phyloP scores from a whole-genome alignment of 2,888 invertebrate genomes.

The Erpobdella octoculata region DNA sequence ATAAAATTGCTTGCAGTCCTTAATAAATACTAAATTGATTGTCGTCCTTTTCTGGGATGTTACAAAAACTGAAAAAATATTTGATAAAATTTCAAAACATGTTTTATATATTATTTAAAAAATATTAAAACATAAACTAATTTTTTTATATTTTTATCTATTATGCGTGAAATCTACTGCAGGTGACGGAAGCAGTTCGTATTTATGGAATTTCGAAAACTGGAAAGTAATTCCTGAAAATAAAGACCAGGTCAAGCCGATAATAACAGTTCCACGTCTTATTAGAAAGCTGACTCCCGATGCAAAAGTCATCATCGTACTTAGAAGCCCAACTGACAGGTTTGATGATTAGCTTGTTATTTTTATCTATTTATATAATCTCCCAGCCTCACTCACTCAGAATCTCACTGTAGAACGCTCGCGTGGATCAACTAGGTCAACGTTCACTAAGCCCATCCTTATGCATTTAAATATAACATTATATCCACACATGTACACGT shows the following conservation, averaged over 20 bases:
- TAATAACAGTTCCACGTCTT: conserved; percentile 23
- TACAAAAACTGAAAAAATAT: no score
- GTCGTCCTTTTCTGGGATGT: no score
- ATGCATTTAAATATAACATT: not conserved
- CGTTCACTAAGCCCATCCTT: not conserved
- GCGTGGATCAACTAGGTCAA: not conserved
- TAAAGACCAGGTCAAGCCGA: conserved; percentile 20
- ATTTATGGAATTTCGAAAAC: conserved; percentile 26
- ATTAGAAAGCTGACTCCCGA: conserved; percentile 28
- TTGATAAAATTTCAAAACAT: no score
- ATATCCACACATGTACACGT: no score
- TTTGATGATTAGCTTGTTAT: not conserved
- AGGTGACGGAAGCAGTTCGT: conserved; percentile 31
- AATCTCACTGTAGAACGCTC: no score
- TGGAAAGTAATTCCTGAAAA: conserved; percentile 24
- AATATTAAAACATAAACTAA: no score
- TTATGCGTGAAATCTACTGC: no score
- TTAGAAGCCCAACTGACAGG: conserved; percentile 31
- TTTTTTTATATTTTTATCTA: no score
- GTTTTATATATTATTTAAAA: no score
- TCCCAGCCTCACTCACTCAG: not conserved
- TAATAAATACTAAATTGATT: no score
- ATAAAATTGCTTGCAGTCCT: no score
- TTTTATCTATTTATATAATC: not conserved
- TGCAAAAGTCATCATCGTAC: conserved; percentile 30